Evolutionary conservation across 2,797 vertebrate genomes (phyloP), one percentile per base, ranked within the genome.

Genomic region (Cyprinella venusta): DNA sequence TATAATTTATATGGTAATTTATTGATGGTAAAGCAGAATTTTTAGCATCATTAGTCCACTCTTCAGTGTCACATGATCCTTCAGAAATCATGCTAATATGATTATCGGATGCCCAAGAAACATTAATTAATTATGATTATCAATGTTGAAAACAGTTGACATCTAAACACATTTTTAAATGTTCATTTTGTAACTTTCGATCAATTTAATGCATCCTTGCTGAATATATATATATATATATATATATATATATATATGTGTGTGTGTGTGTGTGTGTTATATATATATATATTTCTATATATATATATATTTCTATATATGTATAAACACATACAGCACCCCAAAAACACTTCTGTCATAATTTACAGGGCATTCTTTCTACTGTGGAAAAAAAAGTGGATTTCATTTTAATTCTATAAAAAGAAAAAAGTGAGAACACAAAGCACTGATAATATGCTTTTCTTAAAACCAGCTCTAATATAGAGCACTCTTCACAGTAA

Each of bases 401-500:
- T 26, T 48, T 21, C 13, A 59, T 69, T 40, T 50, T 16, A 50
- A 38, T 24, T 48, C 13, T 40, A 26, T 16, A 5, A 33, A 18
- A 81, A 59, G 45, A 33, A 61, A 16, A 33, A 45, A 48, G 50
- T 9, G 5, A 21, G 54, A 21, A 54, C 33, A 83, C 50, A 24
- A 42, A 63, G 82, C 82, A 86, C 84, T 52, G 21, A 76, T 74
- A 88, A 85, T 36, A 79, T 75, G 86, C 76, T 81, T 80, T 54
- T 72, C 12, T 56, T 48, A 33, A 79, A 64, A 86, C 82, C 45
- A 70, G 82, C 88, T 88, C 88, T 88, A 88, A 87, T 76, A 82
- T 88, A 88, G 88, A 88, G 88, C 84, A 61, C 30, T 38, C 21
- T 71, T 75, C 48, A 18, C 16, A 82, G 24, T 79, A 68, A 24